Percentiles rank a stretch among this genome's conserved stretches.
phyloP scores from a whole-genome alignment of 2,888 invertebrate genomes.

The Synanthedon tipuliformis region DNA sequence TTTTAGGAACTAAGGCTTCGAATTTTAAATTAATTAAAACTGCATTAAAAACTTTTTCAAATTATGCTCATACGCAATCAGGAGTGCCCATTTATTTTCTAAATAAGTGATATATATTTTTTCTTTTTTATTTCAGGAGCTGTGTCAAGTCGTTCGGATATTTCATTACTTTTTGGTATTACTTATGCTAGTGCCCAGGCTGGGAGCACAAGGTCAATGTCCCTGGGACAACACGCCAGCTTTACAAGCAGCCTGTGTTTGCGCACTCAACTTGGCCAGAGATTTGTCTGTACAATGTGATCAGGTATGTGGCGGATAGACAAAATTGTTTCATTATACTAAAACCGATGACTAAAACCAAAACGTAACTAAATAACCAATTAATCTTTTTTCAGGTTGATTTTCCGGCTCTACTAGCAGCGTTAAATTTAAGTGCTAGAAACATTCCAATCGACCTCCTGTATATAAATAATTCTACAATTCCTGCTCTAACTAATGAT shows the following conservation, averaged over 20 bases:
- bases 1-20: too few relatives aligned
- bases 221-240: conserved; percentile 84
- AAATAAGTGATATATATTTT: too few relatives aligned
- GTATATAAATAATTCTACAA: conserved; percentile 89
- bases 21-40: too few relatives aligned
- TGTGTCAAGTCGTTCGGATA: conserved; percentile 12
- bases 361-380: background rate
- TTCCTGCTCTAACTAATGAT: conserved; percentile 75
- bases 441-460: conserved; percentile 82
- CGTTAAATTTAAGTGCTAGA: conserved; percentile 77
- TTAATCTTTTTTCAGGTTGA: conserved; percentile 71
- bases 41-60: too few relatives aligned
- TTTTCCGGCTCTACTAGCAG: conserved; percentile 78
- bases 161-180: conserved; percentile 26
- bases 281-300: conserved; percentile 92
- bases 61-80: too few relatives aligned
- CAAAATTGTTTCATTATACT: background rate
- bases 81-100: too few relatives aligned
- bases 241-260: conserved; percentile 86
- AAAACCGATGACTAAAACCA: background rate
- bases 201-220: conserved; percentile 74
- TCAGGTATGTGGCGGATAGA: conserved; percentile 62
- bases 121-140: conserved; percentile 26
- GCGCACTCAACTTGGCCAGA: conserved; percentile 86
- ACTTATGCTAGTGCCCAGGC: conserved; percentile 22